Evolutionary conservation across 2,888 invertebrate species (phyloP).

Genomic region (Aleiodes alternator): DNA sequence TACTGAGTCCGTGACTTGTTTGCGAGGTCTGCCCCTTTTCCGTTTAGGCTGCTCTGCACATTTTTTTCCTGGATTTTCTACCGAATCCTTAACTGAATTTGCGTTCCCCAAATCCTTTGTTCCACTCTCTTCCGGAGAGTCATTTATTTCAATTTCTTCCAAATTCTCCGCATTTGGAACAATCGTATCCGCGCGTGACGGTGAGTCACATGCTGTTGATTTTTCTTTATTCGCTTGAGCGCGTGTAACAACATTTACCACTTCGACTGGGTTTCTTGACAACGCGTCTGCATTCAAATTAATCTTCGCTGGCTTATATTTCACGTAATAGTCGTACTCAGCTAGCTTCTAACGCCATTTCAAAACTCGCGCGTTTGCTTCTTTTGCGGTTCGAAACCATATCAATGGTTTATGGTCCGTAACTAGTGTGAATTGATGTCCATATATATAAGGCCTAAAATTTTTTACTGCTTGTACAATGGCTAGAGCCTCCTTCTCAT

Average conservation of each 20-base stretch:
- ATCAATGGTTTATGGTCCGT: conserved; percentile 34
- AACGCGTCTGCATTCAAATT: conserved; percentile 40
- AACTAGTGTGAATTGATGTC: conserved; percentile 18
- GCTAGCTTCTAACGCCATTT: conserved; percentile 13
- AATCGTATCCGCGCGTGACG: too few species aligned
- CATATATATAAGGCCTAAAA: conserved; percentile 42
- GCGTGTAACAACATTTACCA: conserved; percentile 10
- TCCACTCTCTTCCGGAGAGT: too few species aligned
- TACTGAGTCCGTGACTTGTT: neutral
- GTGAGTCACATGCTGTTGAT: too few species aligned
- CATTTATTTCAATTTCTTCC: neutral
- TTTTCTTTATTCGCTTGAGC: too few species aligned
- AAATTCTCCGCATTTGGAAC: neutral
- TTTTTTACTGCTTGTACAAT: conserved; percentile 30
- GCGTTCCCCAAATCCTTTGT: too few species aligned
- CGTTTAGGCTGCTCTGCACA: neutral
- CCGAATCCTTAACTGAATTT: too few species aligned
- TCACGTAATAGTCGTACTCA: conserved; percentile 33
- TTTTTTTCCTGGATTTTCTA: neutral
- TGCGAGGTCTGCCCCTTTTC: conserved; percentile 4
- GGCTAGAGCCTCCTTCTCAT: conserved; percentile 39
- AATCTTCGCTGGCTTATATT: conserved; percentile 24
- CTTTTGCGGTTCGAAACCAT: neutral
- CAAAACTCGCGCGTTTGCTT: neutral
- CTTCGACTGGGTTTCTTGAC: conserved; percentile 35